A percentile compares a stretch with the other conserved stretches of the same genome.
phyloP scores from a whole-genome alignment of 2,888 invertebrate species.

The Nephrocerus scutellatus region DNA sequence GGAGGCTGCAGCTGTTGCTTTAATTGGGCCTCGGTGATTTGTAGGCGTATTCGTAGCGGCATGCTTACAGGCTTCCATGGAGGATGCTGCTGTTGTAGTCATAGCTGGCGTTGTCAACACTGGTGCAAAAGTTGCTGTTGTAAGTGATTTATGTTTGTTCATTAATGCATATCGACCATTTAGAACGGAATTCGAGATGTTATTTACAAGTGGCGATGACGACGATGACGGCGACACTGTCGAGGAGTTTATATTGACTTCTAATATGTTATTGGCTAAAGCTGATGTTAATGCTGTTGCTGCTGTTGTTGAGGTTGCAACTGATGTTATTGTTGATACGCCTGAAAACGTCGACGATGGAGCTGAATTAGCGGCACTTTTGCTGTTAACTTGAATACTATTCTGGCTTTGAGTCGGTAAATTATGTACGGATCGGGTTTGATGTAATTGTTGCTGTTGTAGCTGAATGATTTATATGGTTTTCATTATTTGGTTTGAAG shows the following conservation, averaged over 20 bases:
- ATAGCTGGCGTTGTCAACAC: slow-evolving; percentile 20
- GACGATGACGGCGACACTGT: too few species aligned
- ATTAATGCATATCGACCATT: too few species aligned
- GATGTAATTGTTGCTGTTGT: slow-evolving; percentile 11
- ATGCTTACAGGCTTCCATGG: slow-evolving; percentile 28
- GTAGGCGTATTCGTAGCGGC: slow-evolving; percentile 24
- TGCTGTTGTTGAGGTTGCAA: too few species aligned
- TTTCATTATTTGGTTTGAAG: too few species aligned
- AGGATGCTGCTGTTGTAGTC: slow-evolving; percentile 23
- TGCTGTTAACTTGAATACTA: slow-evolving; percentile 12
- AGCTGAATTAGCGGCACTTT: too few species aligned
- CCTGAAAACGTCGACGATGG: too few species aligned
- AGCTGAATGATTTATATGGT: slow-evolving; percentile 1
- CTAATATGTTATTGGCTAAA: slow-evolving; percentile 23
- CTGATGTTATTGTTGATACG: too few species aligned
- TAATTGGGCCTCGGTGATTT: slow-evolving; percentile 26
- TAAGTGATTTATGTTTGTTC: too few species aligned
- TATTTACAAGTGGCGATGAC: slow-evolving; percentile 21
- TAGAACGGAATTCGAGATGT: too few species aligned
- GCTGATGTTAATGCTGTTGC: slow-evolving; percentile 18
- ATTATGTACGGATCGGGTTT: slow-evolving; percentile 13
- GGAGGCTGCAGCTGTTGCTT: slow-evolving; percentile 29
- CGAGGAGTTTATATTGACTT: slow-evolving; percentile 23
- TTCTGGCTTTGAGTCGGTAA: slow-evolving; percentile 18
- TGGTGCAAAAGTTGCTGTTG: too few species aligned